Conservation (phyloP, 64 coral and sea anemone genomes). For the Orbicella faveolata region DNA sequence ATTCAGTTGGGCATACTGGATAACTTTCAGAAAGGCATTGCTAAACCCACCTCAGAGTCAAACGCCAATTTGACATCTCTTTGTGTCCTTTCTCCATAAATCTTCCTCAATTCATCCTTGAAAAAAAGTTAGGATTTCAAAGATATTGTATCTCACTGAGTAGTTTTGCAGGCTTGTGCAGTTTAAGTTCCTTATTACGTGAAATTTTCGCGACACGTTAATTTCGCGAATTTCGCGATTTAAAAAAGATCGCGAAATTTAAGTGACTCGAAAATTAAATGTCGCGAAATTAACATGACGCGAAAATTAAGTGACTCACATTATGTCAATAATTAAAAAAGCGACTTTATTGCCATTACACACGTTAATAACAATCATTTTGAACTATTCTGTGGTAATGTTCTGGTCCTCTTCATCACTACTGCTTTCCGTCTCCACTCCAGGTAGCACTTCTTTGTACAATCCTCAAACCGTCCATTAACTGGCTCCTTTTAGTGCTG, state of each 20-base stretch:
- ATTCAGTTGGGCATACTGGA: too few species aligned
- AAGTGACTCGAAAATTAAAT: too few species aligned
- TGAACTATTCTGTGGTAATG: background rate
- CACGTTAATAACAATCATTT: too few species aligned
- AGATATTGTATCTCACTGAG: background rate
- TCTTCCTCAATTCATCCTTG: background rate
- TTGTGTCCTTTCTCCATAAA: background rate
- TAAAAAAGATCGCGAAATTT: too few species aligned
- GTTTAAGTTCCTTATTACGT: too few species aligned
- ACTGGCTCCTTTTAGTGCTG: conserved; percentile 8
- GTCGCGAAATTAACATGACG: too few species aligned
- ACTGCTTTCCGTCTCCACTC: conserved; percentile 39
- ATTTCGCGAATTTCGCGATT: too few species aligned
- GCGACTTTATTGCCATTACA: too few species aligned
- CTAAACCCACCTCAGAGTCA: background rate
- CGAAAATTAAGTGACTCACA: too few species aligned
- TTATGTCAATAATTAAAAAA: too few species aligned
- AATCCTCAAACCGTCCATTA: conserved; percentile 17
- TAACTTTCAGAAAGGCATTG: too few species aligned
- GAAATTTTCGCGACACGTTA: too few species aligned
- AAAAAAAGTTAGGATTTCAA: background rate
- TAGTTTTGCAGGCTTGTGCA: background rate
- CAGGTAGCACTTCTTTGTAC: conserved; percentile 42
- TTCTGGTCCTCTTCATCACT: conserved; percentile 44
- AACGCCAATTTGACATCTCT: background rate